These are phyloP conservation scores for Calliphora vomitoria DNA, from an alignment of 2,888 invertebrate genomes.

Conservation along the genomic window DNA sequence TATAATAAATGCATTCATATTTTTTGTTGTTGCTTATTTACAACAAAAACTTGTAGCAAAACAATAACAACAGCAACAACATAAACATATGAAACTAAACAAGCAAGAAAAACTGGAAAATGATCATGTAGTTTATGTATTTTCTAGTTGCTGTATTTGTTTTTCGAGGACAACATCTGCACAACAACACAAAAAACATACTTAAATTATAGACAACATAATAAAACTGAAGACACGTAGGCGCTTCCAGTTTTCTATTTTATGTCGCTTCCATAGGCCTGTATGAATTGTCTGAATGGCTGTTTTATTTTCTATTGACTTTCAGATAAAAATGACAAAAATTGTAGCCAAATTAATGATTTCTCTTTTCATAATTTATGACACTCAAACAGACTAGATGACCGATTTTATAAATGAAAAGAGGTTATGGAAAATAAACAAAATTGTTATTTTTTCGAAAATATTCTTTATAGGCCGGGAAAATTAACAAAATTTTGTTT, in stretches of 20 bases:
- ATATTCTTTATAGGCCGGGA: too few species aligned
- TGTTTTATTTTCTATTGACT: neutral
- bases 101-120: constrained; percentile 68
- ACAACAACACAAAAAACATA: constrained; percentile 37
- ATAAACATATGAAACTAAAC: constrained; percentile 43
- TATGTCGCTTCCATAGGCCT: neutral
- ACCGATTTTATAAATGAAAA: neutral
- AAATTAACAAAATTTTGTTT: too few species aligned
- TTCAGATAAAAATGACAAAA: neutral
- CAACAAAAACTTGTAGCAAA: neutral
- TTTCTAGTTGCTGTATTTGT: constrained; percentile 49
- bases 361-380: constrained; percentile 24
- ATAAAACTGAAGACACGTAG: constrained; percentile 55
- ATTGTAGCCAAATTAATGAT: neutral
- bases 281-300: neutral
- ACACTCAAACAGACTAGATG: neutral
- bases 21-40: neutral
- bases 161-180: constrained; percentile 67
- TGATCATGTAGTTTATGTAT: constrained; percentile 32
- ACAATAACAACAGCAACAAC: constrained; percentile 4
- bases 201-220: constrained; percentile 23
- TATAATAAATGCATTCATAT: neutral
- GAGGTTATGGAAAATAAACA: neutral
- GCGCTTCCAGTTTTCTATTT: constrained; percentile 18
- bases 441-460: too few species aligned